Conservation (phyloP, 2,888 invertebrate species). For the Pteria penguin region DNA sequence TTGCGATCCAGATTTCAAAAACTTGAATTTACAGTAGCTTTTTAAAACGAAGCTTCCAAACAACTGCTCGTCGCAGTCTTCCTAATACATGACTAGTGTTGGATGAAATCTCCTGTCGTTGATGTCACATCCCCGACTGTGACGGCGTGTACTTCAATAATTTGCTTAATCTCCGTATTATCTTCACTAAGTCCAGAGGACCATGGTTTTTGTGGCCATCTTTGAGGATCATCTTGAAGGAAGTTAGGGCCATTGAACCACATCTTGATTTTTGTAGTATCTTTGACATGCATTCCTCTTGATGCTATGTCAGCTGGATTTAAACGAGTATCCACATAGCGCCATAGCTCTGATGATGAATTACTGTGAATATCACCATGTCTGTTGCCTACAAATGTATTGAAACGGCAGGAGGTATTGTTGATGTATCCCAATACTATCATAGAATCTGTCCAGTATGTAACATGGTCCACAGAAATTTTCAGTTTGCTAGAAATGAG, state of each 20-base stretch:
- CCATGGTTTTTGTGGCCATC: background rate
- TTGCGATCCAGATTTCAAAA: too few species aligned
- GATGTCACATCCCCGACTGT: too few species aligned
- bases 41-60: too few species aligned
- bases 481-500: conserved; percentile 32
- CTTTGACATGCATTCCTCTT: background rate
- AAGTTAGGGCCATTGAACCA: background rate
- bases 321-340: background rate
- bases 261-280: background rate
- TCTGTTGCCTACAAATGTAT: conserved; percentile 39
- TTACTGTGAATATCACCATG: background rate
- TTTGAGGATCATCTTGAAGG: background rate
- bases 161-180: background rate
- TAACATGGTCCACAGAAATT: conserved; percentile 24
- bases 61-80: too few species aligned
- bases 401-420: conserved; percentile 21
- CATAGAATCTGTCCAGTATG: background rate
- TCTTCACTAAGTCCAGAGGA: background rate
- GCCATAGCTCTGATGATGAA: background rate
- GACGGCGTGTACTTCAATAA: background rate
- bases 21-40: too few species aligned
- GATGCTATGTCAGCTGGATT: conserved; percentile 11
- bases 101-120: too few species aligned
- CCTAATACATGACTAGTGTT: too few species aligned
- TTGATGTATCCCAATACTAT: conserved; percentile 31